Evolutionary conservation across 2,797 vertebrate species (phyloP), one percentile per base, ranked within the genome.

Genomic region (Harpagifer antarcticus): DNA sequence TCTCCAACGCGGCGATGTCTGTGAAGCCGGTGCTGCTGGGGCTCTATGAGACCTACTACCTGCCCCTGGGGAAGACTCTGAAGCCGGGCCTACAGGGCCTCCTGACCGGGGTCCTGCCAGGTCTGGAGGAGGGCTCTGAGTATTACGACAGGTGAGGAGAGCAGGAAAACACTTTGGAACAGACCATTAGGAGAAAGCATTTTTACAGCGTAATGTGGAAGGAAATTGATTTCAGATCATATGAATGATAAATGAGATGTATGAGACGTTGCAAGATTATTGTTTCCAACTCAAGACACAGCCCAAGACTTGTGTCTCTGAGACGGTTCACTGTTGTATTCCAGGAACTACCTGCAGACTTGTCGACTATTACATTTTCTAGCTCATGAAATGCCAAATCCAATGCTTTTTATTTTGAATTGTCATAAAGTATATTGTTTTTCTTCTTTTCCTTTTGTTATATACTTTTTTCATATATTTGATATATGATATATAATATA

Each of bases 1-100:
- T 99, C 88, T 97, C 97, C 90, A 99, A 99, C 87, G 98, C 98
- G 50, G 98, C 98, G 40, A 99, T 99, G 98, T 99, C 98, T 78
- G 98, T 99, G 78, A 99, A 99, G 90, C 98, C 98, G 71, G 97
- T 95, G 1, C 93, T 99, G 82, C 86, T 99, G 78, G 97, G 97
- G 79, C 94, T 99, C 66, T 99, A 99, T 90, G 98, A 99, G 91
- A 97, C 95, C 33, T 99, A 99, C 92, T 99, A 99, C 85, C 89
- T 99, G 69, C 98, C 97, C 78, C 91, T 99, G 92, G 98, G 98
- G 45, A 99, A 99, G 93, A 99, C 98, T 0, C 83, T 99, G 77
- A 99, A 99, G 78, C 98, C 98, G 69, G 98, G 98, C 72, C 94
- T 99, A n/a, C 98, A 99, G 87, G 98, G 98, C 20, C 91, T 99